Evolutionary conservation across 2,888 invertebrate genomes (phyloP).

Genomic region (Dastarcus helophoroides): DNA sequence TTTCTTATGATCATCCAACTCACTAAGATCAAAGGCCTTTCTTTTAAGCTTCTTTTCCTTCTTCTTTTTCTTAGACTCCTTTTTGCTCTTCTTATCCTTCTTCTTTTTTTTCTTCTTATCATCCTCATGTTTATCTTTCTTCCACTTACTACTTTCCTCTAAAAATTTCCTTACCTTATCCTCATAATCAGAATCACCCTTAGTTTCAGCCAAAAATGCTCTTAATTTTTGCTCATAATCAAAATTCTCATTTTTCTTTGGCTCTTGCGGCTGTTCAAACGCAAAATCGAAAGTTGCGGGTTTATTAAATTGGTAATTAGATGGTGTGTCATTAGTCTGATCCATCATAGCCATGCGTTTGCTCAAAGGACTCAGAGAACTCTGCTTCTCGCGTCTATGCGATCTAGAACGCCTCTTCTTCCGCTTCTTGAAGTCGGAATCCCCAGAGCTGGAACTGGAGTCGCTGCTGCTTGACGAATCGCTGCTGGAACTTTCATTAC

Average conservation of each 20-base stretch:
- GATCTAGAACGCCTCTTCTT: slow-evolving; percentile 47
- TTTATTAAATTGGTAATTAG: slow-evolving; percentile 60
- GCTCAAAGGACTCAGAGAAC: slow-evolving; percentile 69
- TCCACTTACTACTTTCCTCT: slow-evolving; percentile 72
- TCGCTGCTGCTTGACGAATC: slow-evolving; percentile 42
- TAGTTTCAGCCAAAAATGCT: slow-evolving; percentile 61
- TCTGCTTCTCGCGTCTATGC: slow-evolving; percentile 48
- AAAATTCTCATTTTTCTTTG: slow-evolving; percentile 23
- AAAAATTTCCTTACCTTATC: slow-evolving; percentile 75
- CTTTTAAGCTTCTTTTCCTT: slow-evolving; percentile 63
- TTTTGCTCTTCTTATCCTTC: slow-evolving; percentile 49
- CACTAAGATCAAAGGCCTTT: slow-evolving; percentile 54
- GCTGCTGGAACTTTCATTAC: slow-evolving; percentile 48
- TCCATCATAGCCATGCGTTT: slow-evolving; percentile 70
- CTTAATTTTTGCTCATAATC: slow-evolving; percentile 39
- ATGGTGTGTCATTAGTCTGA: slow-evolving; percentile 40
- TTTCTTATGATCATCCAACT: slow-evolving; percentile 53
- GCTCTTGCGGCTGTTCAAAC: slow-evolving; percentile 35
- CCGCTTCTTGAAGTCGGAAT: slow-evolving; percentile 41
- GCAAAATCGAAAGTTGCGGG: slow-evolving; percentile 46
- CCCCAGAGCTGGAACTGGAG: slow-evolving; percentile 57
- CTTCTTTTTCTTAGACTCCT: slow-evolving; percentile 61
- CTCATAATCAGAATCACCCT: slow-evolving; percentile 72
- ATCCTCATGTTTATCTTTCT: slow-evolving; percentile 52
- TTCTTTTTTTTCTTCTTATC: slow-evolving; percentile 51